These are phyloP conservation scores for Chaenocephalus aceratus DNA, from an alignment of 2,113 vertebrate species.

Conservation along the genomic window DNA sequence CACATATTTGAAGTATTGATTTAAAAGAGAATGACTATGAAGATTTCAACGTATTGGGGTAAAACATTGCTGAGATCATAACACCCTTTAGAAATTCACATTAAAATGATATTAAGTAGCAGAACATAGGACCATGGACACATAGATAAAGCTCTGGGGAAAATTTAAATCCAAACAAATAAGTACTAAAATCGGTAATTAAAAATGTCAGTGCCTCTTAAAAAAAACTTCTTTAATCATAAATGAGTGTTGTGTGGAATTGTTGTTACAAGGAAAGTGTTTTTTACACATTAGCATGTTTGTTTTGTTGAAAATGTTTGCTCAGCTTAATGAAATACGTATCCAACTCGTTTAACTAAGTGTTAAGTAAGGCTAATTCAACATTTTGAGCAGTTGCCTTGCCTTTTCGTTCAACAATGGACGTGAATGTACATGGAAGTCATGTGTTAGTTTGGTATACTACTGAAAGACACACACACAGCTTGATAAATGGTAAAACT, in stretches of 20 bases:
- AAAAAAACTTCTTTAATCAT: too few relatives aligned
- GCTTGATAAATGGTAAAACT: conserved; percentile 5
- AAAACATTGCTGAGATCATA: too few relatives aligned
- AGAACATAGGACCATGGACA: too few relatives aligned
- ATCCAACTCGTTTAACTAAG: too few relatives aligned
- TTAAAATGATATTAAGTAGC: too few relatives aligned
- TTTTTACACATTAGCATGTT: not conserved
- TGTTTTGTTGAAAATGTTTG: not conserved
- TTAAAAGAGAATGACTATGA: too few relatives aligned
- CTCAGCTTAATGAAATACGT: not conserved
- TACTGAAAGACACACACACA: not conserved
- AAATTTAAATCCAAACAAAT: not conserved
- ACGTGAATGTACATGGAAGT: not conserved
- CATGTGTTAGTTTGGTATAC: not conserved
- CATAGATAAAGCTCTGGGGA: not conserved
- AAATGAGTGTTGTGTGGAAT: too few relatives aligned
- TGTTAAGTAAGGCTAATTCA: not conserved
- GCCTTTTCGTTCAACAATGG: not conserved
- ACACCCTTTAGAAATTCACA: too few relatives aligned
- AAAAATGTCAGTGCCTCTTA: not conserved
- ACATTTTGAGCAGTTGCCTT: not conserved
- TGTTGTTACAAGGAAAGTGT: too few relatives aligned
- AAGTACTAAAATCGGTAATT: not conserved
- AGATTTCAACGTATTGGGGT: too few relatives aligned
- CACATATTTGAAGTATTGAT: too few relatives aligned